Evolutionary conservation across 2,797 vertebrate species (phyloP), one percentile per base, ranked within the genome.

Genomic region (Trematomus bernacchii): DNA sequence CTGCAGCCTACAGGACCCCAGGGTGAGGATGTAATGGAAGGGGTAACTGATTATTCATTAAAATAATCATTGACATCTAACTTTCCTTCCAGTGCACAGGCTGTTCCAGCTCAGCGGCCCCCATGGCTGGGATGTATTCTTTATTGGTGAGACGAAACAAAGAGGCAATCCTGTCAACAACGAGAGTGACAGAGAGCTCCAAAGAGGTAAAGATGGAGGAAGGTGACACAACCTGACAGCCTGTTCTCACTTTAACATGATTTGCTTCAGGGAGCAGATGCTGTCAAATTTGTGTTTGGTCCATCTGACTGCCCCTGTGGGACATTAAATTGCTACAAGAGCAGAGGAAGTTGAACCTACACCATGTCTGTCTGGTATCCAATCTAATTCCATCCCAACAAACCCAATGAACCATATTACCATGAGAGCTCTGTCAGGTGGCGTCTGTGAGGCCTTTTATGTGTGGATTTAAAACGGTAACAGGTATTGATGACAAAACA

Each of bases 251-350:
- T 85, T 87, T 85, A 85, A 89, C 87, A 80, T 79, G 79, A 89
- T 93, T 90, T 80, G 89, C 89, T 85, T 81, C 81, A 66, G 81
- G 85, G 79, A 90, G 74, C 75, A 2, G 58, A 66, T 71, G 84
- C 85, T 89, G 90, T 93, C 89, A 94, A 85, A 91, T 89, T 82
- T 85, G 86, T 85, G 87, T 88, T 86, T 53, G 85, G 79, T 73
- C 83, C 62, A 48, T 83, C 74, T 80, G 37, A 81, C 80, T 74
- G 60, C 70, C 85, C 83, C 78, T 0, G 10, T 14, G 76, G 79
- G 83, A 87, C 85, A 77, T 84, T 58, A 87, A 85, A 93, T 85
- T 86, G 82, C 74, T 82, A 80, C 71, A 54, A 87, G 87, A 61
- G 79, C 72, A n/a, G 68, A 74, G 66, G 73, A 87, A 84, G 89